Evolutionary conservation across 37 sponge, comb jelly and placozoan genomes (phyloP).

Genomic region (Halichondria panicea): DNA sequence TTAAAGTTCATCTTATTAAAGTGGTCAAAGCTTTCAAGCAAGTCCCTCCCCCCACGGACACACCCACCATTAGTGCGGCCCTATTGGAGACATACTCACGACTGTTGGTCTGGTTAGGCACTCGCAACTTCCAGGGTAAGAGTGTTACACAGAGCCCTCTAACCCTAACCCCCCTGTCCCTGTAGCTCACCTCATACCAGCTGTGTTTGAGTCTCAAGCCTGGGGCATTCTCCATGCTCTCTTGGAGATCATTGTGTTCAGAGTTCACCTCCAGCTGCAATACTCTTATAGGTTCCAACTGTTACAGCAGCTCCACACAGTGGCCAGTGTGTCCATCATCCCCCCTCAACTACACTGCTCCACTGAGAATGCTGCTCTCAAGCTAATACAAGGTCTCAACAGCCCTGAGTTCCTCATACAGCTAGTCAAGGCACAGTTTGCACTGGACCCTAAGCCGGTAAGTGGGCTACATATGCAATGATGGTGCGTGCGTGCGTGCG

Average conservation of each 20-base stretch:
- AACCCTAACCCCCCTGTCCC: no score
- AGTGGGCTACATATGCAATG: background rate
- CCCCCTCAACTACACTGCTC: conserved; percentile 64
- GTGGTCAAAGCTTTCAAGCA: conserved; percentile 39
- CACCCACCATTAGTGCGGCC: conserved; percentile 32
- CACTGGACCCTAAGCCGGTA: conserved; percentile 58
- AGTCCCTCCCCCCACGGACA: background rate
- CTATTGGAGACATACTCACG: conserved; percentile 66
- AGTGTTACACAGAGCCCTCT: background rate
- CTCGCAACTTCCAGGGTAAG: conserved; percentile 61
- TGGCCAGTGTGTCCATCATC: conserved; percentile 57
- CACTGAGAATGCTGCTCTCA: conserved; percentile 59
- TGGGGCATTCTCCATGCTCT: conserved; percentile 72
- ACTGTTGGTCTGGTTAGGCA: conserved; percentile 67
- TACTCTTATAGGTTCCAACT: conserved; percentile 50
- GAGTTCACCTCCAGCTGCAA: conserved; percentile 71
- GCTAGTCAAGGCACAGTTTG: conserved; percentile 53
- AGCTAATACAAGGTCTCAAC: conserved; percentile 47
- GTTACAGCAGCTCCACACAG: conserved; percentile 57
- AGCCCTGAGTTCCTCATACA: conserved; percentile 59
- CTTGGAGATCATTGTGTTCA: conserved; percentile 68
- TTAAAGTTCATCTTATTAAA: conserved; percentile 47
- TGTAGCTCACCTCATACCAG: conserved; percentile 64
- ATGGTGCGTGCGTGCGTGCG: background rate
- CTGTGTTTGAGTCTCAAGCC: conserved; percentile 51